phyloP scores from a whole-genome alignment of 1,140 invertebrate species.

The Drosophila pseudoobscura region DNA sequence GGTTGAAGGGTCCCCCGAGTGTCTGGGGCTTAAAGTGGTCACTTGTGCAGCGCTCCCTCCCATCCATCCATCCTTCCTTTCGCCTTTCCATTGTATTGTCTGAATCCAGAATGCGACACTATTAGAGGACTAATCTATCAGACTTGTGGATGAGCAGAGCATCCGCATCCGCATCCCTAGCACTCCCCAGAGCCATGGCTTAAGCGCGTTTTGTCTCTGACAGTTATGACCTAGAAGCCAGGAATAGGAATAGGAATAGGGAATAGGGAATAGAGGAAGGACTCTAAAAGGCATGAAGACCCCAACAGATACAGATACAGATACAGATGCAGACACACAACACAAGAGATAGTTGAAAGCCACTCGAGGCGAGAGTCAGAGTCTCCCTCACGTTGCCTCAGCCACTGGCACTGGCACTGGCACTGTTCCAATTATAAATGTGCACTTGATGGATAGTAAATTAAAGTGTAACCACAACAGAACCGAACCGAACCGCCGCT shows the following conservation, averaged over 20 bases:
- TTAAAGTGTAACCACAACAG: constrained; percentile 71
- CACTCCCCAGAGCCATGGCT: background rate
- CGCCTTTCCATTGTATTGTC: constrained; percentile 17
- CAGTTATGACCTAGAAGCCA: constrained; percentile 57
- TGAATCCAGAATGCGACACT: constrained; percentile 31
- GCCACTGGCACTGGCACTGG: constrained; percentile 35
- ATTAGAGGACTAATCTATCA: constrained; percentile 65
- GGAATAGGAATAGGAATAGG: background rate
- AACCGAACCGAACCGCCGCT: constrained; percentile 4
- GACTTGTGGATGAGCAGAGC: constrained; percentile 37
- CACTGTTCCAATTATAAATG: constrained; percentile 71
- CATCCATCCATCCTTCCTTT: constrained; percentile 2
- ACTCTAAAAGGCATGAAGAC: background rate
- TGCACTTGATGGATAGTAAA: constrained; percentile 70
- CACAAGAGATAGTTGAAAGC: constrained; percentile 13
- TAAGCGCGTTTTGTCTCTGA: constrained; percentile 47
- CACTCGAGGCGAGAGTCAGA: constrained; percentile 15
- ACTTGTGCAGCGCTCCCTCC: constrained; percentile 23
- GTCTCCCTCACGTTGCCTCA: constrained; percentile 1
- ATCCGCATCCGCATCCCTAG: background rate
- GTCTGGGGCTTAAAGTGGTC: constrained; percentile 38
- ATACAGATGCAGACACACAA: background rate
- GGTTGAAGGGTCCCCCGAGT: constrained; percentile 9
- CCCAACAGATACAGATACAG: constrained; percentile 4
- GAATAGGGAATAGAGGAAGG: background rate